Evolutionary conservation across 2,797 vertebrate species (phyloP).

Genomic region (Trichosurus vulpecula): DNA sequence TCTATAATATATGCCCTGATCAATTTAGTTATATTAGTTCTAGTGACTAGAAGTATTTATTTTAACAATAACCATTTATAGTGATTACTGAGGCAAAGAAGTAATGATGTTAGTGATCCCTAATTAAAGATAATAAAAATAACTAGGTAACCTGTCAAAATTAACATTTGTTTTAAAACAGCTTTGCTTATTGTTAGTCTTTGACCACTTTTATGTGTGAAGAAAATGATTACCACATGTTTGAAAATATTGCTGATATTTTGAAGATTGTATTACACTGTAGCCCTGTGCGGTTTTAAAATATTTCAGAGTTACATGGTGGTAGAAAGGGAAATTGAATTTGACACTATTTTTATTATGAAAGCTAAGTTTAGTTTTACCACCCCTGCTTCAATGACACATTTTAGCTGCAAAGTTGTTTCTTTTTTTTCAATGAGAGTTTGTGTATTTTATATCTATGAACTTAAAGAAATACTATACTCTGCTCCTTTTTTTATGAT

Average conservation of each 20-base stretch:
- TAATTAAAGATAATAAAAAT: conserved; percentile 85
- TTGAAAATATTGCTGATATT: conserved; percentile 90
- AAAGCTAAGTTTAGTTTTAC: conserved; percentile 88
- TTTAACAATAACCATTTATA: conserved; percentile 61
- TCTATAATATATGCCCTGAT: conserved; percentile 7
- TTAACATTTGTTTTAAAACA: conserved; percentile 86
- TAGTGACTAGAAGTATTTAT: conserved; percentile 27
- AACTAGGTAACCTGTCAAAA: conserved; percentile 87
- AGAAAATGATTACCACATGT: conserved; percentile 94
- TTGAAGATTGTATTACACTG: conserved; percentile 87
- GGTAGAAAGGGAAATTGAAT: conserved; percentile 89
- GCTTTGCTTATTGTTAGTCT: conserved; percentile 85
- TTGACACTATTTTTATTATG: conserved; percentile 92
- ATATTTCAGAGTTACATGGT: conserved; percentile 87
- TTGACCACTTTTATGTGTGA: conserved; percentile 89
- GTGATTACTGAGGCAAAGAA: conserved; percentile 6
- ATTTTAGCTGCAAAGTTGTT: conserved; percentile 61
- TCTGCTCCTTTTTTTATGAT: conserved; percentile 15
- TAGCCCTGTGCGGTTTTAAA: conserved; percentile 88
- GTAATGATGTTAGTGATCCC: conserved; percentile 74
- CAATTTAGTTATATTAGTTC: conserved; percentile 30
- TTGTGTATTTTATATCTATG: conserved; percentile 43
- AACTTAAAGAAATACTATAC: conserved; percentile 55
- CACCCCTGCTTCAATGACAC: conserved; percentile 67
- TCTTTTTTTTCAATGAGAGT: conserved; percentile 46